A percentile compares a stretch with the other conserved stretches of the same genome.
phyloP scores from a whole-genome alignment of 1,140 invertebrate genomes.

The Aphaenogaster ashmeadi region DNA sequence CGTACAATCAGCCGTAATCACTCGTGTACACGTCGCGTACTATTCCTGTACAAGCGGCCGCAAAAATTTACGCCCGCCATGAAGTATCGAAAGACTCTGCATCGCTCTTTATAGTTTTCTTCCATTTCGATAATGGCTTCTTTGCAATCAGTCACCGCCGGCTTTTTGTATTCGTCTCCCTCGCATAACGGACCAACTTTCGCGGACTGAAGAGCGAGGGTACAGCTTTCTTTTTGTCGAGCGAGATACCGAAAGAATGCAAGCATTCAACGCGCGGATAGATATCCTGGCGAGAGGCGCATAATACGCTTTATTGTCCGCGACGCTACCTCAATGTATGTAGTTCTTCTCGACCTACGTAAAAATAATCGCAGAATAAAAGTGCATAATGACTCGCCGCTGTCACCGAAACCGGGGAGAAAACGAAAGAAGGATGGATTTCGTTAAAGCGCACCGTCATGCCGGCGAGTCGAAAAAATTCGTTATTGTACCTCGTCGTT shows the following conservation, averaged over 20 bases:
- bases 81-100: slow-evolving; percentile 18
- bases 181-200: slow-evolving; percentile 9
- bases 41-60: slow-evolving; percentile 21
- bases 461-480: background rate
- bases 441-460: slow-evolving; percentile 21
- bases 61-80: slow-evolving; percentile 7
- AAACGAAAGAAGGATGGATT: background rate
- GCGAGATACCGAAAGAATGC: slow-evolving; percentile 53
- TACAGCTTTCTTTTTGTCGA: background rate
- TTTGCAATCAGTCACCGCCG: slow-evolving; percentile 34
- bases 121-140: slow-evolving; percentile 51
- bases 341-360: background rate
- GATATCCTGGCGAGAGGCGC: slow-evolving; percentile 21
- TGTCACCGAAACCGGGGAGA: background rate
- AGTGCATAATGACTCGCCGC: background rate
- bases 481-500: slow-evolving; percentile 6
- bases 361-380: slow-evolving; percentile 55
- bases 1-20: slow-evolving; percentile 49
- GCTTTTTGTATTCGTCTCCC: slow-evolving; percentile 8
- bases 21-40: background rate
- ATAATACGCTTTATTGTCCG: slow-evolving; percentile 66
- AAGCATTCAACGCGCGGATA: slow-evolving; percentile 42
- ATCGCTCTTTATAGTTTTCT: background rate
- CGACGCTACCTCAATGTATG: slow-evolving; percentile 32
- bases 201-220: slow-evolving; percentile 22